Percentiles rank a stretch among this genome's conserved stretches.
Conservation (phyloP, 2,113 vertebrate genomes). For the Otis tarda region DNA sequence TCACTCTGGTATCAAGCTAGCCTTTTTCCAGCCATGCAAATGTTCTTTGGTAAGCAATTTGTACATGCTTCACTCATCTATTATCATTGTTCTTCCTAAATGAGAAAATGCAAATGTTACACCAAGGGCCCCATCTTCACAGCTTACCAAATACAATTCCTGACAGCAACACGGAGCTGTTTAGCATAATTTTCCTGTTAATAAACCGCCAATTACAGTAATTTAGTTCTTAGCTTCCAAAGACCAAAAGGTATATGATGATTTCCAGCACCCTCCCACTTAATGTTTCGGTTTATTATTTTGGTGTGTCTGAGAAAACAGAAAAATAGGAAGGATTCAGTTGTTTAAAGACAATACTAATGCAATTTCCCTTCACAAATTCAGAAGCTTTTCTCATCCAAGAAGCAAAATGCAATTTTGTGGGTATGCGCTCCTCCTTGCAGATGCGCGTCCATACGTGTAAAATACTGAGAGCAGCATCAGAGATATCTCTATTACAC, state of each 20-base stretch:
- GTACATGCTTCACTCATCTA: slow-evolving; percentile 76
- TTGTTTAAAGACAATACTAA: slow-evolving; percentile 46
- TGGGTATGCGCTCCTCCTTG: not conserved
- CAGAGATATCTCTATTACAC: not conserved
- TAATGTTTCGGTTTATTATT: slow-evolving; percentile 58
- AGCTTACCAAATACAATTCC: slow-evolving; percentile 78
- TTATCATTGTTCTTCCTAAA: slow-evolving; percentile 80
- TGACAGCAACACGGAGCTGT: slow-evolving; percentile 80
- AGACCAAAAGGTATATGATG: slow-evolving; percentile 43
- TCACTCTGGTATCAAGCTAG: slow-evolving; percentile 54
- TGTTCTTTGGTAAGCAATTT: slow-evolving; percentile 69
- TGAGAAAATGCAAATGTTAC: slow-evolving; percentile 83
- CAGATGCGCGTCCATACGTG: fast-evolving
- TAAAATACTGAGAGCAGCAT: not conserved
- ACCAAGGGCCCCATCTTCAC: slow-evolving; percentile 63
- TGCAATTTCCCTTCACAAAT: slow-evolving; percentile 52
- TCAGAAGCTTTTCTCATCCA: slow-evolving; percentile 20
- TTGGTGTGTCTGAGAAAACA: slow-evolving; percentile 64
- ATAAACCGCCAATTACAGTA: slow-evolving; percentile 88
- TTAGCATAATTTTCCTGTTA: slow-evolving; percentile 90
- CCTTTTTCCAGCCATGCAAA: slow-evolving; percentile 59
- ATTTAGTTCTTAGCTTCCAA: slow-evolving; percentile 73
- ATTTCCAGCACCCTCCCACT: not conserved
- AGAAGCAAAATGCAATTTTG: slow-evolving; percentile 23
- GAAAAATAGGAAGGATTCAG: slow-evolving; percentile 33